These are phyloP conservation scores for Apotomis betuletana DNA, from an alignment of 2,888 invertebrate genomes.

Conservation along the genomic window DNA sequence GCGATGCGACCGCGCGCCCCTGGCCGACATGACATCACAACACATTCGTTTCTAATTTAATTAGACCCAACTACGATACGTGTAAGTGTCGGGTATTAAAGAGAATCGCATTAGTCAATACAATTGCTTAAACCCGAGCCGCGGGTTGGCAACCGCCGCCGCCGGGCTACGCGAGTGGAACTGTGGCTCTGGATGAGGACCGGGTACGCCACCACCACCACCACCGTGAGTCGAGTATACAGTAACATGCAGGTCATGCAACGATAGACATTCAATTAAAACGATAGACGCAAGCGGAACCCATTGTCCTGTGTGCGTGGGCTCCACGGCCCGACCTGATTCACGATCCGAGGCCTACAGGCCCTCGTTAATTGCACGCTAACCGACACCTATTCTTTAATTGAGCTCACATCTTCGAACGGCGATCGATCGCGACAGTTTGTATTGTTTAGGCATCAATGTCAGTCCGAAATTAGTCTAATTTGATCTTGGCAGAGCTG, in stretches of 20 bases:
- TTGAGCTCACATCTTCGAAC: constrained; percentile 29
- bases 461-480: constrained; percentile 65
- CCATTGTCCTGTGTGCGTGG: constrained; percentile 5
- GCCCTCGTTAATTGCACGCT: constrained; percentile 23
- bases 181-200: not conserved
- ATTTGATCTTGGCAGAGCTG: constrained; percentile 71
- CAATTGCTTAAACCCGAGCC: constrained; percentile 30
- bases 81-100: constrained; percentile 31
- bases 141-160: constrained; percentile 2
- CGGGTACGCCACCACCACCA: not conserved
- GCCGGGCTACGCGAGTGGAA: not conserved
- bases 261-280: constrained; percentile 10
- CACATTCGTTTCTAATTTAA: constrained; percentile 51
- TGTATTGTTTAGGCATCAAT: constrained; percentile 54
- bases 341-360: constrained; percentile 13
- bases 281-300: constrained; percentile 1
- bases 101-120: constrained; percentile 36
- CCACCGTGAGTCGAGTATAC: not conserved
- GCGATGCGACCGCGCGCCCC: constrained; percentile 12
- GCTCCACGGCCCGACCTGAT: constrained; percentile 6
- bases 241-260: constrained; percentile 29
- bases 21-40: constrained; percentile 35
- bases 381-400: constrained; percentile 18
- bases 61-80: constrained; percentile 46
- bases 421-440: constrained; percentile 54